Evolutionary conservation across 2,888 invertebrate genomes (phyloP), one percentile per base, ranked within the genome.

Genomic region (Exocentrus adspersus): DNA sequence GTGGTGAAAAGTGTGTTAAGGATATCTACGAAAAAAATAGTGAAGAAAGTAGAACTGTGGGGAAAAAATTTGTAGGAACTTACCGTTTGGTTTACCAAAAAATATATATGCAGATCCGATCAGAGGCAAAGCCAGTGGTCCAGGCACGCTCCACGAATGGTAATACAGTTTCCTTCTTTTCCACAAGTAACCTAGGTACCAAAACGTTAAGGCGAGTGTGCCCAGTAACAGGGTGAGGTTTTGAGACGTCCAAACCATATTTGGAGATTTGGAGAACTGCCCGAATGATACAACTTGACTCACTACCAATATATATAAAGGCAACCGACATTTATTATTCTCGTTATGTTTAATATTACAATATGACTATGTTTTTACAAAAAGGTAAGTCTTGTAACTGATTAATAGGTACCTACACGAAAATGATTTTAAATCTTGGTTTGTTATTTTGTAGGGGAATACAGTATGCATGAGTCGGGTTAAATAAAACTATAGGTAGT

Each of bases 121-220:
- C 1, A 70, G 9, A 0, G 70, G 70, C 9, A 68, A 51, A 21
- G 72, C 52, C 17, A 68, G 20, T 3, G 70, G 70, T 28, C 70
- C 70, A 46, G 66, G 66, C 6, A 61, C 20, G 9, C 87, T 87
- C 57, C 86, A 79, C 2, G 60, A 88, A 69, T 69, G 87, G 86
- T 28, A 80, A 82, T 85, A 53, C 85, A 86, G 17, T 85, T 85
- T 1, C 79, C 83, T 10, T 84, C 85, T 24, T 82, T 81, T 0
- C 86, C 84, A 70, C 24, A 70, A 12, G 28, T 57, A 65, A 6
- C 43, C 43, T 5, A 65, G 17, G 20, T 68, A 70, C 58, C 65
- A 58, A 24, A 24, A n/a, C 2, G 28, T 2, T 3, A 21, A 6
- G 1, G 7, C 24, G 7, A 24, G 24, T 24, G 24, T 7, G 3